Evolutionary conservation across 2,888 invertebrate species (phyloP).

Genomic region (Idaea dimidiata): DNA sequence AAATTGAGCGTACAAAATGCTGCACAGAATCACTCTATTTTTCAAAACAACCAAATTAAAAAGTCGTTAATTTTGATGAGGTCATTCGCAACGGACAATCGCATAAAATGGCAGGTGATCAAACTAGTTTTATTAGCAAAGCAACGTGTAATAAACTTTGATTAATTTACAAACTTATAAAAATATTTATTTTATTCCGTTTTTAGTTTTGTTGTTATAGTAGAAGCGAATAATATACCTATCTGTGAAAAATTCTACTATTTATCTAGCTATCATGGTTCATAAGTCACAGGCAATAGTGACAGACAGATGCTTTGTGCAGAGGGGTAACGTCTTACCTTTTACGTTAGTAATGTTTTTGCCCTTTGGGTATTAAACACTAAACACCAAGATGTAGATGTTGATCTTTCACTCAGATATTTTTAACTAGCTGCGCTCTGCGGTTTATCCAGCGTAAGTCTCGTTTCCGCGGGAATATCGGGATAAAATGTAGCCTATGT

Average conservation of each 20-base stretch:
- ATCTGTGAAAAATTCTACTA: not conserved
- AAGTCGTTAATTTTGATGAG: not conserved
- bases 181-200: not conserved
- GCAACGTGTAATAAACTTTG: not conserved
- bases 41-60: not conserved
- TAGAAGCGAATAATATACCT: not conserved
- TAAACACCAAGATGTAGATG: no score
- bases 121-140: constrained; percentile 1
- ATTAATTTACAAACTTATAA: not conserved
- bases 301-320: not conserved
- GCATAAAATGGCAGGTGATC: not conserved
- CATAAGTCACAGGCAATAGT: not conserved
- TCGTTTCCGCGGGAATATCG: no score
- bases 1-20: not conserved
- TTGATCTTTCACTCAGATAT: no score
- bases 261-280: not conserved
- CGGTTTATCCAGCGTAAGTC: no score
- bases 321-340: no score
- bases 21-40: not conserved
- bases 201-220: not conserved
- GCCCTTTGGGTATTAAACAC: no score
- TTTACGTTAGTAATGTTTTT: no score
- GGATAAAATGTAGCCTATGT: no score
- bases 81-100: not conserved
- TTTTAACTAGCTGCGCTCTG: no score